A percentile compares a stretch with the other conserved stretches of the same genome.
These are phyloP conservation scores for Listronotus oregonensis DNA, from an alignment of 1,140 invertebrate species.

Conservation along the genomic window DNA sequence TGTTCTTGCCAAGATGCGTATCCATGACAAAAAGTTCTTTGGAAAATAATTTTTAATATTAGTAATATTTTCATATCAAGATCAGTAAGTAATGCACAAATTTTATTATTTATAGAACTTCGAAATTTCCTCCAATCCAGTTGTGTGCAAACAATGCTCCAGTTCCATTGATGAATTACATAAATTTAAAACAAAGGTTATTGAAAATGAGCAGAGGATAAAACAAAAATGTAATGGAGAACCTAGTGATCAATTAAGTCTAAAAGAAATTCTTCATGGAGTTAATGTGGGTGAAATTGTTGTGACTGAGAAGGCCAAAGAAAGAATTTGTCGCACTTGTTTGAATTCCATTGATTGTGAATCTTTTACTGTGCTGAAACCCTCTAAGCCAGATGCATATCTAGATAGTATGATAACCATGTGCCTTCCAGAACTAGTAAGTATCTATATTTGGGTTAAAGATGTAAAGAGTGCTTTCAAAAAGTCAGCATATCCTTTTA, in stretches of 20 bases:
- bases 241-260: neutral
- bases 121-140: neutral
- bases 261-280: neutral
- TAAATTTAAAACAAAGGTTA: neutral
- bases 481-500: no score
- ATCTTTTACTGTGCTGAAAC: neutral
- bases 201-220: neutral
- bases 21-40: neutral
- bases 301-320: neutral
- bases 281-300: neutral
- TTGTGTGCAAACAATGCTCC: slow-evolving; percentile 7
- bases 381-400: slow-evolving; percentile 2
- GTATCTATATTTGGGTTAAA: neutral
- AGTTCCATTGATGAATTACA: slow-evolving; percentile 1
- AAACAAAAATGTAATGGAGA: neutral
- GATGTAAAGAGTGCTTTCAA: no score
- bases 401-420: slow-evolving; percentile 12
- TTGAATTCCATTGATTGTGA: neutral
- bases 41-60: neutral
- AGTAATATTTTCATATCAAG: neutral
- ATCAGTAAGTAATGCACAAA: neutral
- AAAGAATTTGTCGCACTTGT: neutral
- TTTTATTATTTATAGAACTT: neutral
- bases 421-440: slow-evolving; percentile 19
- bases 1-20: no score